Conservation (phyloP, 2,113 vertebrate species). For the Otolemur garnettii region DNA sequence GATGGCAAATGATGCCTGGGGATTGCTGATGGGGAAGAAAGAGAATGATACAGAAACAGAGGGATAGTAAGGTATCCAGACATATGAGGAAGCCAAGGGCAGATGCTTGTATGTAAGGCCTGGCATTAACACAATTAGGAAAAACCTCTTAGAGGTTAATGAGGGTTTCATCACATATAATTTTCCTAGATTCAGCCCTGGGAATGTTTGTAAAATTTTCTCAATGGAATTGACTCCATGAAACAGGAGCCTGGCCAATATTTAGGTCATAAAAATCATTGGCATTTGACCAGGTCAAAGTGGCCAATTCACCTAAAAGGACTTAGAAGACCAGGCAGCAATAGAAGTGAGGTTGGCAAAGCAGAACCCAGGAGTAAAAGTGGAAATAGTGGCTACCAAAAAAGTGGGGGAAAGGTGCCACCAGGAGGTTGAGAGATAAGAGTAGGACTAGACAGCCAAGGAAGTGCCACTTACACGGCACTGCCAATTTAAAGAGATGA, state of each 20-base stretch:
- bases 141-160: neutral
- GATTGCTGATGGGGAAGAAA: neutral
- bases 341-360: neutral
- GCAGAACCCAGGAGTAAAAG: neutral
- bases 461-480: neutral
- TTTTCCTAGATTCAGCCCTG: neutral
- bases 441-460: neutral
- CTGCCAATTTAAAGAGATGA: neutral
- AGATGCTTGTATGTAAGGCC: neutral
- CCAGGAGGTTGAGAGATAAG: neutral
- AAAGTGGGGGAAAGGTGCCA: neutral
- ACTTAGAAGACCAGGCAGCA: neutral
- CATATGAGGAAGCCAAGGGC: neutral
- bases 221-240: neutral
- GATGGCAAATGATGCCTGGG: neutral
- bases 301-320: neutral
- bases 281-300: neutral
- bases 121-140: neutral
- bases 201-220: neutral
- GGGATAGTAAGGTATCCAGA: neutral
- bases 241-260: neutral
- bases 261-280: neutral
- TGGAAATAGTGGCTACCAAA: neutral
- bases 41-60: neutral
- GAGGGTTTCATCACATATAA: neutral